Percentiles rank a stretch among this genome's conserved stretches.
Conservation (phyloP, 2,113 vertebrate species). For the Psittacula cyanocephala region DNA sequence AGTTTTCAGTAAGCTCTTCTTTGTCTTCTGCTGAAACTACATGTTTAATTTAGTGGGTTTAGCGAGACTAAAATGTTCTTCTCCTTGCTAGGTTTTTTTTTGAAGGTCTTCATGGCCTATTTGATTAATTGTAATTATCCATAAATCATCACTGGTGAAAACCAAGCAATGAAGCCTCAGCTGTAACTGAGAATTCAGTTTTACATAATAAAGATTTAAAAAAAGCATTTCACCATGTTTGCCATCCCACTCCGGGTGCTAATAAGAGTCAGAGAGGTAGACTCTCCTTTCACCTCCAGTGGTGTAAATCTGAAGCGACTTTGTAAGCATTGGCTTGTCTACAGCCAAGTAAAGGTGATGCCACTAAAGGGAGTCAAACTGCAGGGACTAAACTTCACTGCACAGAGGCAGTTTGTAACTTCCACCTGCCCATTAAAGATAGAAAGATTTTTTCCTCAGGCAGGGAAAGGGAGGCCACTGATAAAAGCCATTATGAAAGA, state of each 20-base stretch:
- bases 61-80: slow-evolving; percentile 17
- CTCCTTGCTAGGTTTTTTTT: not conserved
- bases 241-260: not conserved
- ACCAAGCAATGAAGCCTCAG: not conserved
- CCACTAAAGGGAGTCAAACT: not conserved
- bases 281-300: not conserved
- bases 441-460: not conserved
- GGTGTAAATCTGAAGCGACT: not conserved
- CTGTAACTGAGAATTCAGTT: not conserved
- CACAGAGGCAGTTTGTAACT: not conserved
- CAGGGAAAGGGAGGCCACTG: not conserved
- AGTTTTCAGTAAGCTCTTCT: slow-evolving; percentile 35
- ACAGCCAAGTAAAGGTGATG: not conserved
- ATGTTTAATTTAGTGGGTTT: not conserved
- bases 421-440: not conserved
- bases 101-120: slow-evolving; percentile 33
- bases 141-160: slow-evolving; percentile 6
- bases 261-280: not conserved
- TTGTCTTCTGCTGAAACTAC: slow-evolving; percentile 9
- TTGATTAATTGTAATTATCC: slow-evolving; percentile 42
- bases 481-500: not conserved
- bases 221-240: not conserved
- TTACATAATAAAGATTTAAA: not conserved
- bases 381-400: fast-evolving
- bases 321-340: fast-evolving